phyloP scores from a whole-genome alignment of 1,140 invertebrate species.

The Drosophila sucinea region DNA sequence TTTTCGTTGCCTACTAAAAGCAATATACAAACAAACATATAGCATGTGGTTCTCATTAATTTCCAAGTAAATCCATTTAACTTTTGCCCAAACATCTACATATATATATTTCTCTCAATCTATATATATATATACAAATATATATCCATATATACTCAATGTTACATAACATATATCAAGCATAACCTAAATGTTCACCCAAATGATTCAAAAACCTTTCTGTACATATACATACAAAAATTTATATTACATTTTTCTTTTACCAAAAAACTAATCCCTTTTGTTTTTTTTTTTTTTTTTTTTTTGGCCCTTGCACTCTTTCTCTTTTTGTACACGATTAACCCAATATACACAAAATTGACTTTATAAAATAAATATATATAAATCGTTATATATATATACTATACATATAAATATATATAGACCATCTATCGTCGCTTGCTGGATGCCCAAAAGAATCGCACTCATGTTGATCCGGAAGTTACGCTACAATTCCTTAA shows the following conservation, averaged over 20 bases:
- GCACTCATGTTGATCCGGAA: slow-evolving; percentile 90
- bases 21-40: slow-evolving; percentile 50
- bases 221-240: slow-evolving; percentile 58
- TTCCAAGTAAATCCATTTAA: slow-evolving; percentile 34
- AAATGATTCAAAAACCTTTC: slow-evolving; percentile 42
- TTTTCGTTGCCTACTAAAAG: slow-evolving; percentile 23
- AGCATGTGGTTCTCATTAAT: slow-evolving; percentile 68
- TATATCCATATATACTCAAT: slow-evolving; percentile 49
- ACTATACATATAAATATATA: slow-evolving; percentile 59
- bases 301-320: slow-evolving; percentile 37
- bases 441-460: slow-evolving; percentile 88
- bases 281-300: slow-evolving; percentile 25
- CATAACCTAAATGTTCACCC: slow-evolving; percentile 65
- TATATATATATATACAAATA: slow-evolving; percentile 22
- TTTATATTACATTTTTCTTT: slow-evolving; percentile 35
- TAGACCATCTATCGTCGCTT: slow-evolving; percentile 93
- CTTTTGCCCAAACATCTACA: slow-evolving; percentile 27
- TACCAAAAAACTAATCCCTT: slow-evolving; percentile 28
- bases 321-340: slow-evolving; percentile 33
- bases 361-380: background rate
- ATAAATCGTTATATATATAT: slow-evolving; percentile 10
- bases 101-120: slow-evolving; percentile 21
- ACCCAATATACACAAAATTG: slow-evolving; percentile 23
- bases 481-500: slow-evolving; percentile 94
- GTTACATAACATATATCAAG: slow-evolving; percentile 62